phyloP scores from a whole-genome alignment of 2,888 invertebrate species.

The Koerneria pararmatus region DNA sequence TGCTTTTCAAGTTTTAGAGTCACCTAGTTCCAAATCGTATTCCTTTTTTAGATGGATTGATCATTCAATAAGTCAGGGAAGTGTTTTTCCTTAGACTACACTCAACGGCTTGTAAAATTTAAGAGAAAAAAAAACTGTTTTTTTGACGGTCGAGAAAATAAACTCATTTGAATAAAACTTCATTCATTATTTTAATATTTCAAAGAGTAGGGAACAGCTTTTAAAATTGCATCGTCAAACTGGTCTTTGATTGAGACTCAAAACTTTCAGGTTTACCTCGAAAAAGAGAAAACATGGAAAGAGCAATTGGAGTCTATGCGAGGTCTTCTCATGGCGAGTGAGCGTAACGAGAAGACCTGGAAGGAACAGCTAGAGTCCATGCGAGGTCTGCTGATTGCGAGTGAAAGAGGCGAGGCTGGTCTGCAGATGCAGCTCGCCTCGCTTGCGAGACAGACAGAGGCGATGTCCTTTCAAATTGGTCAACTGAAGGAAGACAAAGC shows the following conservation, averaged over 20 bases:
- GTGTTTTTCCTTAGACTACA: too few relatives aligned
- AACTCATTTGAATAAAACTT: too few relatives aligned
- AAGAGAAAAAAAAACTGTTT: too few relatives aligned
- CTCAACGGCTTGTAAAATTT: too few relatives aligned
- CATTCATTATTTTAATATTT: too few relatives aligned
- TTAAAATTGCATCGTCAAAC: too few relatives aligned
- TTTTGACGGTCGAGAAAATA: too few relatives aligned
- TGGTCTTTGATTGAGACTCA: neutral
- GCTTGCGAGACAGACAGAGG: constrained; percentile 37
- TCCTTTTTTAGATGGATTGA: too few relatives aligned
- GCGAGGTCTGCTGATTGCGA: neutral
- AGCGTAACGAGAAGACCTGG: constrained; percentile 5
- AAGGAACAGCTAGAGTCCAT: neutral
- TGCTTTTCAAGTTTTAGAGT: too few relatives aligned
- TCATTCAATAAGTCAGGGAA: too few relatives aligned
- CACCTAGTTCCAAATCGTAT: too few relatives aligned
- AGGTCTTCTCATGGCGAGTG: constrained; percentile 34
- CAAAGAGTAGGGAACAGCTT: too few relatives aligned
- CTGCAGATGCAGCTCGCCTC: constrained; percentile 37
- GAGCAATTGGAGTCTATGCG: constrained; percentile 38
- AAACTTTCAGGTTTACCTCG: constrained; percentile 38
- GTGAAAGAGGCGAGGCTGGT: constrained; percentile 33
- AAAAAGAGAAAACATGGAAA: constrained; percentile 42
- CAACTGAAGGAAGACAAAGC: constrained; percentile 37
- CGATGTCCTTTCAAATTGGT: constrained; percentile 30